Evolutionary conservation across 2,888 invertebrate species (phyloP), one percentile per base, ranked within the genome.

Genomic region (Agrotis ipsilon): DNA sequence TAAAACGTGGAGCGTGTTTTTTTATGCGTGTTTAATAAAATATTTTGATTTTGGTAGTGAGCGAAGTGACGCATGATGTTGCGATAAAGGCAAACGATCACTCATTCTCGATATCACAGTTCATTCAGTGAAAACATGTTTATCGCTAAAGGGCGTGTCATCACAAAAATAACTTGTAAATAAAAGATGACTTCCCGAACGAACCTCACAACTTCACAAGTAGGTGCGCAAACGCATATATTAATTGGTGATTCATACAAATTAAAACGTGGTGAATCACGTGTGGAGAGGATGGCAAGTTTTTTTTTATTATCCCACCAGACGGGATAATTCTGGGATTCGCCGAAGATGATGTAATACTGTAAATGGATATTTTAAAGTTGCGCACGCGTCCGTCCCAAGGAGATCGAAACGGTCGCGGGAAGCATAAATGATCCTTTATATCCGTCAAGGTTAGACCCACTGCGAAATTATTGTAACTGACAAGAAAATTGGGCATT

Each of bases 221-320:
- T 80, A 75, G 62, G 64, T 72, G 59, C 63, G 73, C 78, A 59
- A 45, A 65, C 67, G 68, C 72, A 76, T 76, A 66, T 84, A 85
- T 87, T 88, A 90, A 87, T 86, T 88, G 80, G 76, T 91, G 91
- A 91, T 85, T 92, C 91, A 92, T 80, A 82, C 80, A 80, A 84
- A 86, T 83, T 82, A 81, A 84, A 84, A 79, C 82, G 72, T 78
- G 83, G 72, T 92, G 91, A 92, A 84, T 92, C 92, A 92, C 83
- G 84, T 86, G 83, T 83, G 71, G 78, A 86, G 80, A 80, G 78
- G 80, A 81, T 76, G 79, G 74, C 69, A 64, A 77, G 82, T 78
- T 77, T 83, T 84, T n/a, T 84, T 81, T 85, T 73, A 78, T 69
- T 67, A 64, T 74, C 72, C 75, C 65, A 65, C 63, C 76, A 84